Base-by-base conservation (phyloP, 2,797 vertebrate species). In the Ptychobarbus kaznakovi region DNA sequence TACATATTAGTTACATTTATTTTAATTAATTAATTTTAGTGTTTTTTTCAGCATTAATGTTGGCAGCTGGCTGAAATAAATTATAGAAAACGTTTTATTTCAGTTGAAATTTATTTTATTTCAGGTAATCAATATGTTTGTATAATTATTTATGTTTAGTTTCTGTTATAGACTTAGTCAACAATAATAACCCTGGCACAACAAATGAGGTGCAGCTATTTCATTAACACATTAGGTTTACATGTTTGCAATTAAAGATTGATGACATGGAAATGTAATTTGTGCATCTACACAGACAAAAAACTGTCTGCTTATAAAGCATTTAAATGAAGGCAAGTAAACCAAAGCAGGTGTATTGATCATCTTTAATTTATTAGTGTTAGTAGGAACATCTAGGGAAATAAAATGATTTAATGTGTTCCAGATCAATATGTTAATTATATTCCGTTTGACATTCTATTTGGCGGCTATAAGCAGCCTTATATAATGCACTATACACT, bases 371-470 rank as follows among this genome's bases (percentile, higher is more conserved):
- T 38, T 72, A 66, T 80, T n/a, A 73, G 35, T 75, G 18, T 81
- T 58, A 58, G 25, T 35, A 35, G 46, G 68, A 20, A 46, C 76
- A 72, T 68, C 69, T 22, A 22, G 56, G 53, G 53, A 69, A 65
- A 65, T 66, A 84, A 84, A 84, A 79, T 69, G 22, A 16, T 66
- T 42, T 58, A 83, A 72, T 72, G 66, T 25, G 38, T 38, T 42
- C n/a, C 4, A 13, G 18, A 80, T 87, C 82, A 61, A 87, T 87
- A 76, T 75, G 56, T 46, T 74, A 84, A 81, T 84, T 76, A 58
- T 69, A 78, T 84, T 58, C 70, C 51, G 13, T 87, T 56, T 85
- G 38, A 42, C 68, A 44, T 85, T 65, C 65, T 73, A 63, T 80
- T 63, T 68, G 65, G 70, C 18, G 6, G 16, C 51, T 70, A 63